phyloP scores from a whole-genome alignment of 2,113 vertebrate species.

The Pampusana beccarii region DNA sequence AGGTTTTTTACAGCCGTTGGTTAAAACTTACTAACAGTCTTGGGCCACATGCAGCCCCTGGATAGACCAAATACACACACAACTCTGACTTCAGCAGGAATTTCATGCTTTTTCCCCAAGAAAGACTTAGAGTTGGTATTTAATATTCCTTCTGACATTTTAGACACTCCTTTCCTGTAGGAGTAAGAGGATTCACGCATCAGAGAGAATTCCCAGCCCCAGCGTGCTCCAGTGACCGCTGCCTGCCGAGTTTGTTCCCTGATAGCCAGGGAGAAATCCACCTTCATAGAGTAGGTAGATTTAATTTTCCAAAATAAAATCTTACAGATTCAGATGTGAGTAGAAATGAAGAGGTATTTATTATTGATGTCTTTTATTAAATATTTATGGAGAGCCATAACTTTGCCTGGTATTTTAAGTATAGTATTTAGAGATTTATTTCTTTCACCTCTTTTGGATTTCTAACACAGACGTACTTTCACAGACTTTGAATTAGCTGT shows the following conservation, averaged over 20 bases:
- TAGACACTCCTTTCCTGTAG: not conserved
- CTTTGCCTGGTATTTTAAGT: not conserved
- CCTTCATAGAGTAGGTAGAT: not conserved
- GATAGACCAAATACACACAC: not conserved
- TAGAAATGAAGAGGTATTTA: constrained; percentile 23
- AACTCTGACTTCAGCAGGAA: not conserved
- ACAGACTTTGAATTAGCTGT: not conserved
- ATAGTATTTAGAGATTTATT: constrained; percentile 20
- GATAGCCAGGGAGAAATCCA: not conserved
- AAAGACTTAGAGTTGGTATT: not conserved
- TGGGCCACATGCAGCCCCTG: not conserved
- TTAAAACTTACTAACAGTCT: not conserved
- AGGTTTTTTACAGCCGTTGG: not conserved
- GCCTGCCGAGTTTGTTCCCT: not conserved
- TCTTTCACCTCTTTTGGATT: not conserved
- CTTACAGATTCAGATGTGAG: not conserved
- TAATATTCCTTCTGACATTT: not conserved
- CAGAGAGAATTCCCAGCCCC: not conserved
- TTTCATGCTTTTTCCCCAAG: not conserved
- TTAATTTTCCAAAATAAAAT: constrained; percentile 21
- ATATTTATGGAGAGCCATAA: constrained; percentile 13
- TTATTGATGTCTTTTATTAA: constrained; percentile 42
- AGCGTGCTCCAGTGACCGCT: accelerated
- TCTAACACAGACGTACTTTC: not conserved
- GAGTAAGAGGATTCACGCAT: not conserved